phyloP scores from a whole-genome alignment of 2,797 vertebrate species.

The Todus mexicanus region DNA sequence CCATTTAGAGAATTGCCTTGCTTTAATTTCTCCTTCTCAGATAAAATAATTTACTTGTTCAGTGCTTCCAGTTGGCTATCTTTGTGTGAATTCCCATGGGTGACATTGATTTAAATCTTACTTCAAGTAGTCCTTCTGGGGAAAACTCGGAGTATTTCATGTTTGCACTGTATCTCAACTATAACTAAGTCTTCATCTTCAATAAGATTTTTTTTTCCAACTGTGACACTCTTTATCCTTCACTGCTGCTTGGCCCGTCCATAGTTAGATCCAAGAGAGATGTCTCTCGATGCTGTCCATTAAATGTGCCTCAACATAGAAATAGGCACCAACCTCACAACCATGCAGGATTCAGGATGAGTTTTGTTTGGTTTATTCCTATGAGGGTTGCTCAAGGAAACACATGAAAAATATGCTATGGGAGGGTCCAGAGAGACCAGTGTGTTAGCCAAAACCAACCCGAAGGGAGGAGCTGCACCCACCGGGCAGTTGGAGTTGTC shows the following conservation, averaged over 20 bases:
- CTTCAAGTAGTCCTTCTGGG: not conserved
- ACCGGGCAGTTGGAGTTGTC: not conserved
- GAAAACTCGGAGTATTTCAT: not conserved
- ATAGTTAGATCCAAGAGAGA: fast-evolving
- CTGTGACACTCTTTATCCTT: not conserved
- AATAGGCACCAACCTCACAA: not conserved
- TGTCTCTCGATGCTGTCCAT: fast-evolving
- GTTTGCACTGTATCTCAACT: not conserved
- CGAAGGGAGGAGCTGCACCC: not conserved
- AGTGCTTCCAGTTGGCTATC: not conserved
- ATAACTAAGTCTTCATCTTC: not conserved
- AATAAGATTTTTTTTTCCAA: not conserved
- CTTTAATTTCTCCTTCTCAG: not conserved
- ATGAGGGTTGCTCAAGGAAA: not conserved
- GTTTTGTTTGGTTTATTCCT: not conserved
- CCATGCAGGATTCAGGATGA: fast-evolving
- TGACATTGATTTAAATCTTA: not conserved
- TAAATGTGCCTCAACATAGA: fast-evolving
- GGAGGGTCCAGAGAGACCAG: not conserved
- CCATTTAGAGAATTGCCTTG: not conserved
- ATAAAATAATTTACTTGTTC: not conserved
- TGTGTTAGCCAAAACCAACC: no score
- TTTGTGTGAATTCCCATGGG: not conserved
- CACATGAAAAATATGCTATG: fast-evolving
- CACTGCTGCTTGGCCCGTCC: not conserved